A percentile compares a stretch with the other conserved stretches of the same genome.
phyloP scores from a whole-genome alignment of 35 echinoderm and acorn worm species.

The Ptychodera flava region DNA sequence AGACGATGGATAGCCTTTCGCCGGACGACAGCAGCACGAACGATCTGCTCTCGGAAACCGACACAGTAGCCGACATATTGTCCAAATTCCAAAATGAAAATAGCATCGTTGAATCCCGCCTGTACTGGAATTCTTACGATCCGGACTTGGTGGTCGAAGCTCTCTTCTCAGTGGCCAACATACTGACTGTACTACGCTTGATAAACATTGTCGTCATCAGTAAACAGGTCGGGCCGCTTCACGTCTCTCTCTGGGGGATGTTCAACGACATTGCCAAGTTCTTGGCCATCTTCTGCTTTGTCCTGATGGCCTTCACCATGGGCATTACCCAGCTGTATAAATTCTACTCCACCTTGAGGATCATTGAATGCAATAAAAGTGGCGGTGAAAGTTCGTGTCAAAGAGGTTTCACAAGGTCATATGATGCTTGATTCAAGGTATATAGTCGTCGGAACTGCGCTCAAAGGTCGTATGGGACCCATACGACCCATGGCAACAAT shows the following conservation, averaged over 20 bases:
- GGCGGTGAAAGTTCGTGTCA: background rate
- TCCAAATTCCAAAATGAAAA: background rate
- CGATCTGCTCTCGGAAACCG: background rate
- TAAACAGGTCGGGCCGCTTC: background rate
- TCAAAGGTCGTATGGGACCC: too few relatives aligned
- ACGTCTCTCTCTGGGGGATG: slow-evolving; percentile 9
- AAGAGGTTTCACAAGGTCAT: background rate
- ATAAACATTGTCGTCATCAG: slow-evolving; percentile 15
- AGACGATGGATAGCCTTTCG: background rate
- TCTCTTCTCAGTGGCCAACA: background rate
- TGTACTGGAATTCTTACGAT: slow-evolving; percentile 2
- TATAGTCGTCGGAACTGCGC: too few relatives aligned
- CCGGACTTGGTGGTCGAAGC: slow-evolving; percentile 14
- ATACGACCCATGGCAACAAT: too few relatives aligned
- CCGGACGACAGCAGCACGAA: background rate
- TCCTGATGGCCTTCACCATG: slow-evolving; percentile 11
- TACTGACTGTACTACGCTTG: background rate
- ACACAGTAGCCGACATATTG: background rate
- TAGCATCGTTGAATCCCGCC: background rate
- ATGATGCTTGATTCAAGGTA: too few relatives aligned
- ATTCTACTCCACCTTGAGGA: background rate
- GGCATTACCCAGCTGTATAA: slow-evolving; percentile 9
- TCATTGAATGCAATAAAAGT: background rate
- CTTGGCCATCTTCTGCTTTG: slow-evolving; percentile 13
- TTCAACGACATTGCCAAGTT: slow-evolving; percentile 10